Evolutionary conservation across 2,888 invertebrate genomes (phyloP).

Genomic region (Abrostola tripartita): DNA sequence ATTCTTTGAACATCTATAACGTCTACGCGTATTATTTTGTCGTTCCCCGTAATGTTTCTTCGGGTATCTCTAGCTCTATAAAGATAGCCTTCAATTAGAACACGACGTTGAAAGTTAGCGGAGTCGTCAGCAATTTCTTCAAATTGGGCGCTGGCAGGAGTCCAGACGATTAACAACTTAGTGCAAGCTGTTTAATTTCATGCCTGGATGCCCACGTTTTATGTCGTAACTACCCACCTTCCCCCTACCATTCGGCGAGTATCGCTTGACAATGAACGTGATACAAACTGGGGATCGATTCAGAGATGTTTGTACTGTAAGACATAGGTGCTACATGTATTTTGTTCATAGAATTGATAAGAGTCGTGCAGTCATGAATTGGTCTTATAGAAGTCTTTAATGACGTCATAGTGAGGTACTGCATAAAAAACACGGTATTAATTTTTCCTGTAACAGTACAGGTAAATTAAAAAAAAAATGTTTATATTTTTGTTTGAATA

Average conservation of each 20-base stretch:
- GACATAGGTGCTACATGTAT: background rate
- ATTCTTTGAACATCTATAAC: background rate
- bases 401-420: too few relatives aligned
- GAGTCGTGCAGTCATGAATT: too few relatives aligned
- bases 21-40: slow-evolving; percentile 3
- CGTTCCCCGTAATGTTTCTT: slow-evolving; percentile 15
- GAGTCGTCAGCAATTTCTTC: slow-evolving; percentile 76
- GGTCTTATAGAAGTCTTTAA: too few relatives aligned
- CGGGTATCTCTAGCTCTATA: slow-evolving; percentile 18
- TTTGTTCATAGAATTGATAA: too few relatives aligned
- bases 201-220: slow-evolving; percentile 71
- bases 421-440: too few relatives aligned
- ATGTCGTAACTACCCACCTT: slow-evolving; percentile 40
- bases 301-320: slow-evolving; percentile 16
- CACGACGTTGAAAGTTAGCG: slow-evolving; percentile 47
- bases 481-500: too few relatives aligned
- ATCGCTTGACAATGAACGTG: slow-evolving; percentile 44
- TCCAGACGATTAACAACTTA: slow-evolving; percentile 83
- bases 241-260: slow-evolving; percentile 5
- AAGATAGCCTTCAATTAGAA: slow-evolving; percentile 52
- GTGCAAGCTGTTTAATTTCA: slow-evolving; percentile 84
- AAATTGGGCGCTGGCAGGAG: slow-evolving; percentile 78
- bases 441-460: too few relatives aligned
- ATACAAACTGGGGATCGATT: slow-evolving; percentile 34
- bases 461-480: too few relatives aligned